Base-by-base conservation (phyloP, 2,113 vertebrate species). In the Silurus asotus region DNA sequence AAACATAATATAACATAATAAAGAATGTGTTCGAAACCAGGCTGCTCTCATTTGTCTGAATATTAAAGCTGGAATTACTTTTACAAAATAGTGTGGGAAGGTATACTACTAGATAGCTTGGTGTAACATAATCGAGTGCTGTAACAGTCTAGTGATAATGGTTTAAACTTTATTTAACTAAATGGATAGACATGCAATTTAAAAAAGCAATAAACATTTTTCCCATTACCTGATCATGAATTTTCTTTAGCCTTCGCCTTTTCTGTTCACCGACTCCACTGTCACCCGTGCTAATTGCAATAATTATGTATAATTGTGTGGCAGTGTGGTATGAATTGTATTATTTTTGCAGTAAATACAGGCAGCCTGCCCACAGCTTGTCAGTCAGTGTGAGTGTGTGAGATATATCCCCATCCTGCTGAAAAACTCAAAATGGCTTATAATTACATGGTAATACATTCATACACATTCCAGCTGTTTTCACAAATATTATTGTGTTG, bases 221-320 rank as follows among this genome's bases (percentile, higher is more conserved):
- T 56, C 77, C 9, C 56, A 45, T 45, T 59, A 45, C n/a, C 28
- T 37, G 55, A 45, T 20, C 77, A 79, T 79, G 55, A 19, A 19
- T 59, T 79, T 79, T 79, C 28, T 67, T 85, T 58, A 79, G 51
- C 61, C 19, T 15, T 23, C 14, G 59, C 17, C 49, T 17, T 53
- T 55, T 56, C 19, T 55, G 83, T 78, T 85, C 59, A 53, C 19
- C 19, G 49, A 75, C n/a, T 48, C 70, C 59, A 48, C 59, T 51
- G 37, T 75, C 56, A 86, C 81, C 85, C 87, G 72, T 81, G 84
- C 84, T 92, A 93, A 94, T 92, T 90, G 89, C 89, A 88, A 90
- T 90, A 90, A 92, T 94, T 91, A 88, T 70, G 76, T 77, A 82
- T 91, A 91, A 92, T 91, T 91, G 89, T 91, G 72, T 69, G 86